phyloP scores from a whole-genome alignment of 2,113 vertebrate genomes.

The Colius striatus region DNA sequence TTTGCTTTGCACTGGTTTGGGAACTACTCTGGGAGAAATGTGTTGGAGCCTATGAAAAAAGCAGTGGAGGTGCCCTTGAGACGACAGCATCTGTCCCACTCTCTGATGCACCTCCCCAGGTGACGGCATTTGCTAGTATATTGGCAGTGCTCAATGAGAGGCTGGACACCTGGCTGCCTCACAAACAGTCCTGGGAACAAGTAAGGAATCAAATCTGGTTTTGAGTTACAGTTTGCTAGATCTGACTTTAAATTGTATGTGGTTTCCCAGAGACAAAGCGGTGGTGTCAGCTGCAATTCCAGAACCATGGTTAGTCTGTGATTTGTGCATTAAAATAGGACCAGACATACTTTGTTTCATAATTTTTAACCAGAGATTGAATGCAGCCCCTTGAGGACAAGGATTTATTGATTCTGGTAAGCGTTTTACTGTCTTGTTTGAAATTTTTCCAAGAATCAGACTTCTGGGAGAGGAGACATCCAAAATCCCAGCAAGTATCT shows the following conservation, averaged over 20 bases:
- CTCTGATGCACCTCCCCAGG: not conserved
- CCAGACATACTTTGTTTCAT: not conserved
- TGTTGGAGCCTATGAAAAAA: not conserved
- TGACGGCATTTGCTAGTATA: not conserved
- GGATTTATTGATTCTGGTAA: conserved; percentile 32
- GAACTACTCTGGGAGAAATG: not conserved
- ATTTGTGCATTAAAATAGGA: conserved; percentile 6
- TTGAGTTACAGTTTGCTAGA: not conserved
- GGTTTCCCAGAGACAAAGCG: not conserved
- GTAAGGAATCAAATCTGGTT: not conserved
- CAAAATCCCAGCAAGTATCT: not conserved
- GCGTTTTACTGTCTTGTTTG: conserved; percentile 11
- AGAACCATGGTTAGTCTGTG: not conserved
- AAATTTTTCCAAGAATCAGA: conserved; percentile 7
- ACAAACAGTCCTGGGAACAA: not conserved
- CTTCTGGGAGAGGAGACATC: not conserved
- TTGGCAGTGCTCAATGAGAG: not conserved
- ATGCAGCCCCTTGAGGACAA: not conserved
- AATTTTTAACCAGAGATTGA: conserved; percentile 23
- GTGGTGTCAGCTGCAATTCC: not conserved
- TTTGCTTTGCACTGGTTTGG: not conserved
- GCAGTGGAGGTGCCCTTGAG: not conserved
- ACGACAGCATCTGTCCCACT: not conserved
- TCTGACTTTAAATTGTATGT: not conserved
- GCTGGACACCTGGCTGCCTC: not conserved